A percentile compares a stretch with the other conserved stretches of the same genome.
Conservation (phyloP, 2,888 invertebrate species). For the Busseola fusca region DNA sequence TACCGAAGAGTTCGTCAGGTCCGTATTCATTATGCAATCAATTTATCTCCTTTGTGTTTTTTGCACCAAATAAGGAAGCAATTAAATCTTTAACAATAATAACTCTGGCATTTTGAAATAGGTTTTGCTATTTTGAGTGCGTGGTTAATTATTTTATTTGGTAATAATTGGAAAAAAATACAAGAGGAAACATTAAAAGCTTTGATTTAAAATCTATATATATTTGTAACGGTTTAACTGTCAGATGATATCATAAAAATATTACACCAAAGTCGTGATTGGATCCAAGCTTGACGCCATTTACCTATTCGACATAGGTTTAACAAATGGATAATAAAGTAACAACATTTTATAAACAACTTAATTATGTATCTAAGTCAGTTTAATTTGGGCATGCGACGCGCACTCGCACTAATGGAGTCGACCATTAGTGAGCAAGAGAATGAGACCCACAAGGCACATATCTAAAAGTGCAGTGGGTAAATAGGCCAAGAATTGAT, state of each 20-base stretch:
- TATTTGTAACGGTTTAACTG: not conserved
- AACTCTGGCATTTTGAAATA: conserved; percentile 46
- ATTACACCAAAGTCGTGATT: not conserved
- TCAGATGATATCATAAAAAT: conserved; percentile 7
- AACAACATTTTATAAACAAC: not conserved
- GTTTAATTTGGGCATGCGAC: not conserved
- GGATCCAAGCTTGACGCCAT: not conserved
- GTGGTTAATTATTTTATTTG: conserved; percentile 32
- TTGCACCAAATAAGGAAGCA: conserved; percentile 52
- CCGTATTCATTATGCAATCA: conserved; percentile 40
- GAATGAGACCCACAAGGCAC: not conserved
- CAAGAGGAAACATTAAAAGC: conserved; percentile 8
- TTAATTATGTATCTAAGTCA: not conserved
- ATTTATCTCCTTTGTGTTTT: conserved; percentile 37
- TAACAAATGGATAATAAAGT: not conserved
- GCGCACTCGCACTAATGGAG: not conserved
- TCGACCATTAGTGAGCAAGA: too few relatives aligned
- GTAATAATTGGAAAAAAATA: conserved; percentile 16
- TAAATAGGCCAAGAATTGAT: not conserved
- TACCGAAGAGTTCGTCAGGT: conserved; percentile 88
- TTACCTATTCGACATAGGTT: not conserved
- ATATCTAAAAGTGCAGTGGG: not conserved
- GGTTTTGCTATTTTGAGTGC: conserved; percentile 31
- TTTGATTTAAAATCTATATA: not conserved
- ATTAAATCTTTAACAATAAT: conserved; percentile 53